Evolutionary conservation across 2,113 vertebrate species (phyloP).

Genomic region (Oryzias curvinotus): DNA sequence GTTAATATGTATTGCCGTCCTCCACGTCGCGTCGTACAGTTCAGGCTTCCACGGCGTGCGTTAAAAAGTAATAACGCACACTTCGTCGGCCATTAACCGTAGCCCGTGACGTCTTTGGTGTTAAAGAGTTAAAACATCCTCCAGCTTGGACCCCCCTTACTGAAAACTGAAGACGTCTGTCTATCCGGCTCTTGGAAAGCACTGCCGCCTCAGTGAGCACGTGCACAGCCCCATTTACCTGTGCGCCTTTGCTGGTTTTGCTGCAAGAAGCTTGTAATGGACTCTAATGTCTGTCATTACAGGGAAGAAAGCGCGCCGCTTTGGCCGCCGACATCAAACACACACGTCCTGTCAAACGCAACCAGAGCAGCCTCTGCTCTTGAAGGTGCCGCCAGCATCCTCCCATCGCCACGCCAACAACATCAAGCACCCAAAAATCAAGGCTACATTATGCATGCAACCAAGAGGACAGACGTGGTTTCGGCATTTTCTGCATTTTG

Average conservation of each 20-base stretch:
- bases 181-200: too few relatives aligned
- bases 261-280: slow-evolving; percentile 61
- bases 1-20: too few relatives aligned
- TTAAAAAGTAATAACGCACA: too few relatives aligned
- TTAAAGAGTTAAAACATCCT: too few relatives aligned
- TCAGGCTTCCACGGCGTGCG: too few relatives aligned
- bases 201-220: too few relatives aligned
- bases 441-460: slow-evolving; percentile 55
- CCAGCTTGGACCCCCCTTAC: too few relatives aligned
- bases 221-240: too few relatives aligned
- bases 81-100: too few relatives aligned
- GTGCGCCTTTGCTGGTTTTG: slow-evolving; percentile 1
- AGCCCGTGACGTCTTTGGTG: too few relatives aligned
- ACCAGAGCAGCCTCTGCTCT: slow-evolving; percentile 50
- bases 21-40: too few relatives aligned
- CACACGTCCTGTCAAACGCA: slow-evolving; percentile 24
- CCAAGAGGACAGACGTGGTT: slow-evolving; percentile 38
- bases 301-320: slow-evolving; percentile 36
- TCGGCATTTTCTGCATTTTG: slow-evolving; percentile 35
- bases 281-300: slow-evolving; percentile 71
- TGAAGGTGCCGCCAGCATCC: slow-evolving; percentile 25
- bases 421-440: slow-evolving; percentile 49
- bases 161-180: too few relatives aligned
- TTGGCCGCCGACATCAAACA: slow-evolving; percentile 20
- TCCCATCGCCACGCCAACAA: slow-evolving; percentile 40